Percentiles rank a stretch among this genome's conserved stretches.
Evolutionary conservation across 1,140 invertebrate genomes (phyloP).

Genomic region (Zaprionus africanus): DNA sequence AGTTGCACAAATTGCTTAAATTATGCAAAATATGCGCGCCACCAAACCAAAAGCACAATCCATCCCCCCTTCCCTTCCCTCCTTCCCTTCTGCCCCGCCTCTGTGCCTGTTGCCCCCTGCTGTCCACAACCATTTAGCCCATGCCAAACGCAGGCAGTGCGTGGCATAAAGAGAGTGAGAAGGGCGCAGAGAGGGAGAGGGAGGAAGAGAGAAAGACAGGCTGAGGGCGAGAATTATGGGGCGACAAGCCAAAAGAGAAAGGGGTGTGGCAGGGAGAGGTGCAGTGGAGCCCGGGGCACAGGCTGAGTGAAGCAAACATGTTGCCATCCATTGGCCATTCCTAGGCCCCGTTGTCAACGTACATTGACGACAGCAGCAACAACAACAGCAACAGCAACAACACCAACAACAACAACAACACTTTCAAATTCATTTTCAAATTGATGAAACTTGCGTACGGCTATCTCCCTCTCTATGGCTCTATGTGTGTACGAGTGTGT

Average conservation of each 20-base stretch:
- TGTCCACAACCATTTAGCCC: background rate
- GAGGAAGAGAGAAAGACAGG: background rate
- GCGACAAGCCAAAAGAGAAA: background rate
- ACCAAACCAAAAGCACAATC: conserved; percentile 63
- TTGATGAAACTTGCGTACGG: conserved; percentile 68
- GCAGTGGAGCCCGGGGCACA: background rate
- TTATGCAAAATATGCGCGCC: conserved; percentile 82
- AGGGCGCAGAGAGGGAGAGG: background rate
- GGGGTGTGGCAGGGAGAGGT: background rate
- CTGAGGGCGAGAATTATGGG: background rate
- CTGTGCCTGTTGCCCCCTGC: conserved; percentile 5
- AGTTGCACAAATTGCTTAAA: conserved; percentile 80
- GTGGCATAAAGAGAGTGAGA: too few relatives aligned
- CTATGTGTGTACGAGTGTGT: background rate
- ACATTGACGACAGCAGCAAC: conserved; percentile 24
- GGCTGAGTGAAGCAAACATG: conserved; percentile 22
- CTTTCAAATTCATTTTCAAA: conserved; percentile 82
- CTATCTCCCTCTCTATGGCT: background rate
- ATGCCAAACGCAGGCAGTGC: too few relatives aligned
- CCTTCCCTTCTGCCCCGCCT: background rate
- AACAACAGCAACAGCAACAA: background rate
- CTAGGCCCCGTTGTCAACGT: conserved; percentile 45
- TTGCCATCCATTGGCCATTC: conserved; percentile 32
- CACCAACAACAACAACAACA: conserved; percentile 57
- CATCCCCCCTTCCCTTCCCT: conserved; percentile 25